Evolutionary conservation across 2,888 invertebrate species (phyloP).

Genomic region (Phoenoteleia sp.): DNA sequence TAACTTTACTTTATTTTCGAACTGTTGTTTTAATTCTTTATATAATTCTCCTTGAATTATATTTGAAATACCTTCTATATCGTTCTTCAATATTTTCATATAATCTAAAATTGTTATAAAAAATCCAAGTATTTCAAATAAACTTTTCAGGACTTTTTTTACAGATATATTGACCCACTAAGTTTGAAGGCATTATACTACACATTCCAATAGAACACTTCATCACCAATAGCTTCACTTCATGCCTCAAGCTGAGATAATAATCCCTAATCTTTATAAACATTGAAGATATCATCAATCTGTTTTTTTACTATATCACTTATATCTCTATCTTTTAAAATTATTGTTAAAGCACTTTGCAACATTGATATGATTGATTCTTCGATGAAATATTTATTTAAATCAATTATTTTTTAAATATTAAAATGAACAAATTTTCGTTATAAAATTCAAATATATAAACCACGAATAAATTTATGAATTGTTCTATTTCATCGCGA

Average conservation of each 20-base stretch:
- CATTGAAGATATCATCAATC: conserved; percentile 2
- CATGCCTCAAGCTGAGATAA: no score
- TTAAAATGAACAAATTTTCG: conserved; percentile 16
- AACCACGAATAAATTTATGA: not conserved
- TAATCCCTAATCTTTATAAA: not conserved
- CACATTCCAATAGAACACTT: not conserved
- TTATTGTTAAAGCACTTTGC: not conserved
- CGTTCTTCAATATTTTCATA: not conserved
- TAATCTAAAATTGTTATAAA: conserved; percentile 32
- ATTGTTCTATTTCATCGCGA: not conserved
- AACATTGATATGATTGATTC: conserved; percentile 21
- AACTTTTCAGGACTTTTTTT: conserved; percentile 1
- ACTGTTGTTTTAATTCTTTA: conserved; percentile 10
- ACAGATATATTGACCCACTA: conserved; percentile 43
- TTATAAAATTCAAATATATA: conserved; percentile 29
- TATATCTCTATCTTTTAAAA: not conserved
- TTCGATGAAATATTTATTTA: conserved; percentile 10
- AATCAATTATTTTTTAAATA: conserved; percentile 26
- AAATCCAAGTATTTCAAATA: conserved; percentile 34
- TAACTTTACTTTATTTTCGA: conserved; percentile 16
- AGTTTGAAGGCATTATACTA: conserved; percentile 4
- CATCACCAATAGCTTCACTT: not conserved
- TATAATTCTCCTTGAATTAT: conserved; percentile 40
- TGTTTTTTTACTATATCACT: not conserved
- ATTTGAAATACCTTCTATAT: conserved; percentile 36